Percentiles rank a stretch among this genome's conserved stretches.
These are phyloP conservation scores for Phoebastria nigripes DNA, from an alignment of 2,797 vertebrate species.

Conservation along the genomic window DNA sequence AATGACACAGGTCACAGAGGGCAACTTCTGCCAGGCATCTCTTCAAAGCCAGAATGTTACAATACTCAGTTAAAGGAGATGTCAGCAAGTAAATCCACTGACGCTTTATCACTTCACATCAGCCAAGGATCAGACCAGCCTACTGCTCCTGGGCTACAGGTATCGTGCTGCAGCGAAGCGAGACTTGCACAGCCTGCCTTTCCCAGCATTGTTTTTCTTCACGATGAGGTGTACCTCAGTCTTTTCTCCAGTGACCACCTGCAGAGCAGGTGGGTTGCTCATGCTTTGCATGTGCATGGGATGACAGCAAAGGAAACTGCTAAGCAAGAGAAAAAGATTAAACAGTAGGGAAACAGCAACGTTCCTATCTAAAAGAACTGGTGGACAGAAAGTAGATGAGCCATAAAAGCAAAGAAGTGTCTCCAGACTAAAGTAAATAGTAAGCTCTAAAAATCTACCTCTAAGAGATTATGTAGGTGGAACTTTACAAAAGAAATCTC, in stretches of 20 bases:
- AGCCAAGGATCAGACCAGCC: not conserved
- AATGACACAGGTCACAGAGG: not conserved
- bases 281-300: not conserved
- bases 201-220: not conserved
- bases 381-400: conserved; percentile 39
- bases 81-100: not conserved
- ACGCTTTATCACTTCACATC: not conserved
- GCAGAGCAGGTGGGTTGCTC: not conserved
- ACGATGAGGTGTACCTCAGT: too few species aligned
- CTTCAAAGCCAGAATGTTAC: not conserved
- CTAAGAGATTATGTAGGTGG: conserved; percentile 40
- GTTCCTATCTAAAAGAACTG: not conserved
- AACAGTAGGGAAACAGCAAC: not conserved
- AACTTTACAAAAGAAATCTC: conserved; percentile 37
- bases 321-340: not conserved
- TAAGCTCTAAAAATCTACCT: conserved; percentile 33
- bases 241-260: not conserved
- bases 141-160: not conserved
- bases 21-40: not conserved
- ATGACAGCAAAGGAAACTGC: not conserved
- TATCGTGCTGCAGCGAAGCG: not conserved
- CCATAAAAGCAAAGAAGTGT: conserved; percentile 27
- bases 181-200: not conserved
- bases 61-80: not conserved
- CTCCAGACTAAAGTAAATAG: conserved; percentile 38